Percentiles rank a stretch among this genome's conserved stretches.
phyloP scores from a whole-genome alignment of 2,113 vertebrate species.

The Amazona guildingii region DNA sequence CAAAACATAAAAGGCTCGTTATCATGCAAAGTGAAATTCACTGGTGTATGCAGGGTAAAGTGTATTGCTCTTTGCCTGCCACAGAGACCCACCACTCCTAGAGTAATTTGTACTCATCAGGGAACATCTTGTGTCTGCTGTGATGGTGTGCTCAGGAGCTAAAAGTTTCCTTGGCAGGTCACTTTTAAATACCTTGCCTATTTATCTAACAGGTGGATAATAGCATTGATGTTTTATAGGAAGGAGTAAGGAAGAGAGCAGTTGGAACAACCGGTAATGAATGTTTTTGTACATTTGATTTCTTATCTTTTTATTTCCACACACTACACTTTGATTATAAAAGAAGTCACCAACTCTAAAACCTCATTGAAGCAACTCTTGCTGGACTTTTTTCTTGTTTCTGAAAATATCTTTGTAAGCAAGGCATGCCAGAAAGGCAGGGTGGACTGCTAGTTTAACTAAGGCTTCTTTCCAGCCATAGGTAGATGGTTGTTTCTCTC shows the following conservation, averaged over 20 bases:
- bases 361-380: background rate
- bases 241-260: background rate
- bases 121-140: background rate
- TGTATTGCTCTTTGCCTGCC: background rate
- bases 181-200: background rate
- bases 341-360: background rate
- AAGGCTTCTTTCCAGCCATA: background rate
- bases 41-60: background rate
- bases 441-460: background rate
- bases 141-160: background rate
- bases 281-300: background rate
- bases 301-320: background rate
- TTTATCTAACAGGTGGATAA: background rate
- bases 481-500: background rate
- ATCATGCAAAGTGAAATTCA: background rate
- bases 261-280: background rate
- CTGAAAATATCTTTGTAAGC: background rate
- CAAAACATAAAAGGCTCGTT: background rate
- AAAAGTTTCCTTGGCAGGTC: conserved; percentile 1
- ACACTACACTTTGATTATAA: background rate
- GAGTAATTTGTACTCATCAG: background rate
- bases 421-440: background rate
- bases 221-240: background rate
- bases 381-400: background rate
- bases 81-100: background rate